Evolutionary conservation across 1,140 invertebrate genomes (phyloP).

Genomic region (Bradynema listronoti): DNA sequence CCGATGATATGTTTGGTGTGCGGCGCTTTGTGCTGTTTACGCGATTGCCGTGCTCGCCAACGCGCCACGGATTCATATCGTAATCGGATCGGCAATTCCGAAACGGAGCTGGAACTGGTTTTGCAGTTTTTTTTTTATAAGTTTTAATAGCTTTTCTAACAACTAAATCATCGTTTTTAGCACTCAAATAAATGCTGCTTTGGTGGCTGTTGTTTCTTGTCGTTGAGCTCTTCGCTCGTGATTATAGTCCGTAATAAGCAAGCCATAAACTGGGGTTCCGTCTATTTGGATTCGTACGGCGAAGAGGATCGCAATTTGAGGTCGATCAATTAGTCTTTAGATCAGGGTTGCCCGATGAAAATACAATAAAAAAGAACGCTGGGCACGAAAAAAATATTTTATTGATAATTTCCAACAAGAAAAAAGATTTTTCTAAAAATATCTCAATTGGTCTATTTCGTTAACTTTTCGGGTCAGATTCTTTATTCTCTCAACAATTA

Average conservation of each 20-base stretch:
- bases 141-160: neutral
- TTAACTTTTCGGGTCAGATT: neutral
- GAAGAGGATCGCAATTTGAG: slow-evolving; percentile 15
- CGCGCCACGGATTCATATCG: neutral
- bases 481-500: too few species aligned
- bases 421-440: neutral
- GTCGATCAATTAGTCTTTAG: neutral
- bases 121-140: neutral
- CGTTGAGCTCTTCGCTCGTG: slow-evolving; percentile 9
- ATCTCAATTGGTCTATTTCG: neutral
- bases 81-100: too few species aligned
- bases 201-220: slow-evolving; percentile 4
- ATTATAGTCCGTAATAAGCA: slow-evolving; percentile 11
- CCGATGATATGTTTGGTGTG: slow-evolving; percentile 16
- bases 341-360: neutral
- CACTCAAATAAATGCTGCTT: slow-evolving; percentile 10
- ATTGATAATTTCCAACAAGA: neutral
- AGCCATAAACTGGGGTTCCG: slow-evolving; percentile 10
- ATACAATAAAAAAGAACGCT: too few species aligned
- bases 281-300: slow-evolving; percentile 14
- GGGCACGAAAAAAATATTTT: neutral
- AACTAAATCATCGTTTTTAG: neutral
- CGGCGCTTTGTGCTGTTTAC: slow-evolving; percentile 3
- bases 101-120: slow-evolving; percentile 6
- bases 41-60: slow-evolving; percentile 11